These are phyloP conservation scores for Atractosteus spatula DNA, from an alignment of 2,113 vertebrate genomes.

Conservation along the genomic window DNA sequence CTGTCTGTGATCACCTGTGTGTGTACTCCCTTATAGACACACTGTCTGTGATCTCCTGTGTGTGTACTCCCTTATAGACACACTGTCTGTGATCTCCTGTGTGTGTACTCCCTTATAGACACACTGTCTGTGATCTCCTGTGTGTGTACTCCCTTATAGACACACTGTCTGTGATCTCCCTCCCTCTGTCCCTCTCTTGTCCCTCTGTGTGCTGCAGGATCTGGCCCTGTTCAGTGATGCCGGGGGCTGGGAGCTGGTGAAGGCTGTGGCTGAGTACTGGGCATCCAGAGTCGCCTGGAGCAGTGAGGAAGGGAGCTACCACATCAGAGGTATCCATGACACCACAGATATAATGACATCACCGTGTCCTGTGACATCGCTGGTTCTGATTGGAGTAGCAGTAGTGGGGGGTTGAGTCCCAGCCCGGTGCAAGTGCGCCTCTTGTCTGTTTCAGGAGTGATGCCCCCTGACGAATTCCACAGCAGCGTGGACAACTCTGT, in stretches of 20 bases:
- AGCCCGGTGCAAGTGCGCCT: slow-evolving; percentile 3
- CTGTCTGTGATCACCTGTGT: too few species aligned
- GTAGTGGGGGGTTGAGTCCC: too few species aligned
- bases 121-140: too few species aligned
- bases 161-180: too few species aligned
- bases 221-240: slow-evolving; percentile 68
- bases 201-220: slow-evolving; percentile 67
- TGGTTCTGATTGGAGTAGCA: not conserved
- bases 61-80: too few species aligned
- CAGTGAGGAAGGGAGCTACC: slow-evolving; percentile 69
- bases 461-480: slow-evolving; percentile 92
- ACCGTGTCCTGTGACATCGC: not conserved
- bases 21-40: too few species aligned
- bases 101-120: too few species aligned
- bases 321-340: slow-evolving; percentile 71
- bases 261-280: slow-evolving; percentile 86
- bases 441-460: slow-evolving; percentile 72
- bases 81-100: too few species aligned
- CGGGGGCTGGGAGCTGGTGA: slow-evolving; percentile 57
- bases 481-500: slow-evolving; percentile 77
- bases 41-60: too few species aligned
- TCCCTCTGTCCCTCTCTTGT: not conserved
- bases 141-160: too few species aligned
- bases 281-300: slow-evolving; percentile 82
- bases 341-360: not conserved